These are phyloP conservation scores for Xiphias gladius DNA, from an alignment of 2,113 vertebrate species.

Conservation along the genomic window DNA sequence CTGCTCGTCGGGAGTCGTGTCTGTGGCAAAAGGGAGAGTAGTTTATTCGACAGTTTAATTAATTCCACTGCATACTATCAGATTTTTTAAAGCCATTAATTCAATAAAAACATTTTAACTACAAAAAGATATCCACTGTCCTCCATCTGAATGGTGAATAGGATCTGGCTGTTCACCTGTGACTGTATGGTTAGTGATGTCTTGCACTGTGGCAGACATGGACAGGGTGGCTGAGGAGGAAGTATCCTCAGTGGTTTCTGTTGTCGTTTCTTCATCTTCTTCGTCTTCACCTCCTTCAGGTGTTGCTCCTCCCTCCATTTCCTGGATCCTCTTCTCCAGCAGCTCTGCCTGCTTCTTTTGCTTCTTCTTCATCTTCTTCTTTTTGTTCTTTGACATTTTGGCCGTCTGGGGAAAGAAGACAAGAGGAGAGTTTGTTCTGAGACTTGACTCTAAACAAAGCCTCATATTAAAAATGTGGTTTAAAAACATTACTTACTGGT, in stretches of 20 bases:
- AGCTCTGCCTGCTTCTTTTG: slow-evolving; percentile 95
- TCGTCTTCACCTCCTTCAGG: slow-evolving; percentile 79
- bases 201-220: slow-evolving; percentile 69
- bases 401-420: slow-evolving; percentile 79
- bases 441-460: background rate
- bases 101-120: background rate
- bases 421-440: background rate
- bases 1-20: slow-evolving; percentile 45
- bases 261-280: slow-evolving; percentile 82
- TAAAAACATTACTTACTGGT: slow-evolving; percentile 87
- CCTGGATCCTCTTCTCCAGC: slow-evolving; percentile 93
- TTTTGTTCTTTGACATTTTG: slow-evolving; percentile 99
- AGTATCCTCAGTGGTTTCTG: slow-evolving; percentile 84
- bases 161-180: slow-evolving; percentile 65
- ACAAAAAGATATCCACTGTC: background rate
- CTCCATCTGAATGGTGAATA: background rate
- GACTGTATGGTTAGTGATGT: slow-evolving; percentile 57
- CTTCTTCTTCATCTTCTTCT: slow-evolving; percentile 98
- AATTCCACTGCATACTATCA: background rate
- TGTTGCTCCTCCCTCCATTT: slow-evolving; percentile 89
- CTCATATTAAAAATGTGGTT: background rate
- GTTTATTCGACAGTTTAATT: background rate
- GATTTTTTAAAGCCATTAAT: background rate
- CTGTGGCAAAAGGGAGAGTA: slow-evolving; percentile 21
- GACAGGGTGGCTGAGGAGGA: slow-evolving; percentile 65